Percentiles rank a stretch among this genome's conserved stretches.
These are phyloP conservation scores for Corythoichthys intestinalis DNA, from an alignment of 2,113 vertebrate genomes.

Conservation along the genomic window DNA sequence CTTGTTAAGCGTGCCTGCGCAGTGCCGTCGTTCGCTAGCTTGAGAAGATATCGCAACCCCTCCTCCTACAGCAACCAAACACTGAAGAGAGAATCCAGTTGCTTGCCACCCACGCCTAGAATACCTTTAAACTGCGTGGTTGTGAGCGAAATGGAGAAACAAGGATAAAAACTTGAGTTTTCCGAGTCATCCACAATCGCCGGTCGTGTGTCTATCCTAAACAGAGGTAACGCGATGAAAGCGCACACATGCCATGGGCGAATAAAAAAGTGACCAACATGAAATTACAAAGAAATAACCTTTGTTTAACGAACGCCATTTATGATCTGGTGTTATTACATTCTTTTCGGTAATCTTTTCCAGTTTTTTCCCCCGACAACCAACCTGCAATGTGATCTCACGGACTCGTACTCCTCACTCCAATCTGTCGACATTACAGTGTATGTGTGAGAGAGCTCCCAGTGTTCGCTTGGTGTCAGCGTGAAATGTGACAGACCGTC, in stretches of 20 bases:
- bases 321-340: background rate
- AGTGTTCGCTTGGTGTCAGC: slow-evolving; percentile 65
- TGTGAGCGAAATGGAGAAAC: slow-evolving; percentile 15
- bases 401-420: slow-evolving; percentile 36
- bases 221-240: slow-evolving; percentile 7
- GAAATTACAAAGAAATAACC: slow-evolving; percentile 59
- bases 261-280: slow-evolving; percentile 55
- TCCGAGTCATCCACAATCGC: background rate
- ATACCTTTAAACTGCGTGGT: slow-evolving; percentile 45
- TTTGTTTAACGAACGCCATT: slow-evolving; percentile 46
- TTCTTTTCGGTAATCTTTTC: slow-evolving; percentile 13
- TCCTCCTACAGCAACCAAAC: slow-evolving; percentile 48
- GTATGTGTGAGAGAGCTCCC: slow-evolving; percentile 38
- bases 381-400: slow-evolving; percentile 47
- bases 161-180: slow-evolving; percentile 5
- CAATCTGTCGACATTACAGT: slow-evolving; percentile 50
- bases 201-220: slow-evolving; percentile 11
- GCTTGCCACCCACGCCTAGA: slow-evolving; percentile 59
- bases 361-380: slow-evolving; percentile 18
- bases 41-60: slow-evolving; percentile 48
- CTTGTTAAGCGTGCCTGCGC: slow-evolving; percentile 53
- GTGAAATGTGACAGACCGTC: slow-evolving; percentile 80
- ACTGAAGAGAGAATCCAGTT: slow-evolving; percentile 36
- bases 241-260: background rate
- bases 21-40: slow-evolving; percentile 50